These are phyloP conservation scores for Eupsilia transversa DNA, from an alignment of 2,888 invertebrate genomes.

Conservation along the genomic window DNA sequence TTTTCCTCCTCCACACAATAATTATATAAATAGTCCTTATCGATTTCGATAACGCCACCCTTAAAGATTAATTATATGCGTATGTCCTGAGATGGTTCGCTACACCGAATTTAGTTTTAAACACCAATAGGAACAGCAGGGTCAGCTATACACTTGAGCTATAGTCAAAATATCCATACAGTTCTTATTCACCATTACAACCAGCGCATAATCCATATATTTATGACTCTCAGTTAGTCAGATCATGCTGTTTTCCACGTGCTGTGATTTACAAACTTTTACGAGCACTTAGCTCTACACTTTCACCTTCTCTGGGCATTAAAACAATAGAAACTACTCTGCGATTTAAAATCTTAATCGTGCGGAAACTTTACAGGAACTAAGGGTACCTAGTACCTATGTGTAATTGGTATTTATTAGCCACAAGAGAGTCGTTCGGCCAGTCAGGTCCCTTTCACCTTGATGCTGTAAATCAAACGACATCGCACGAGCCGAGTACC, in stretches of 20 bases:
- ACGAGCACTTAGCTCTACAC: constrained; percentile 34
- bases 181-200: constrained; percentile 2
- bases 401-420: constrained; percentile 73
- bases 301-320: constrained; percentile 48
- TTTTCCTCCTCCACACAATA: neutral
- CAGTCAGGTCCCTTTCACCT: constrained; percentile 79
- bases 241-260: constrained; percentile 28
- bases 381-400: constrained; percentile 52
- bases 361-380: constrained; percentile 58
- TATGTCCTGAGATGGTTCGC: no score
- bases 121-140: neutral
- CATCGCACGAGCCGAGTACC: constrained; percentile 37
- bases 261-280: constrained; percentile 27
- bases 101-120: no score
- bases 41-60: no score
- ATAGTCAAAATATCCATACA: neutral
- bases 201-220: neutral
- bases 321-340: constrained; percentile 48
- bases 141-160: neutral
- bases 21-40: no score
- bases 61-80: no score
- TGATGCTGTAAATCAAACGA: constrained; percentile 72
- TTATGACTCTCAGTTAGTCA: neutral
- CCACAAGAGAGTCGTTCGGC: constrained; percentile 72
- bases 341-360: constrained; percentile 34